phyloP scores from a whole-genome alignment of 2,888 invertebrate species.

The Tachina lurida region DNA sequence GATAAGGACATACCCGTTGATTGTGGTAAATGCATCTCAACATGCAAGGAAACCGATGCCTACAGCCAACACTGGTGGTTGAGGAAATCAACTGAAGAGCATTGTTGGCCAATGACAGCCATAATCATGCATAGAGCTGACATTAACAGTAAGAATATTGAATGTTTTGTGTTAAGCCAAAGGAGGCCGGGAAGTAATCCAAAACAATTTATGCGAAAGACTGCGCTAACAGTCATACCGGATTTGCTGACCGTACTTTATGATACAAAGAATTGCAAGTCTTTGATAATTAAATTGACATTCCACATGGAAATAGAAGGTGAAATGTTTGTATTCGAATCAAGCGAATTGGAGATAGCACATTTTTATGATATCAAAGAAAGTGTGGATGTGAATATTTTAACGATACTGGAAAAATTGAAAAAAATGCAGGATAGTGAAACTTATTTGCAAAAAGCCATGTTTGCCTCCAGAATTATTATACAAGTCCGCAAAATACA shows the following conservation, averaged over 20 bases:
- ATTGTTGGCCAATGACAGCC: constrained; percentile 46
- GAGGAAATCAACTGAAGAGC: constrained; percentile 34
- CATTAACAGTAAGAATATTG: constrained; percentile 73
- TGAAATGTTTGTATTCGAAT: constrained; percentile 72
- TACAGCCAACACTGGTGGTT: constrained; percentile 52
- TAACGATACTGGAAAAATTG: constrained; percentile 74
- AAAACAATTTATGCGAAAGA: constrained; percentile 73
- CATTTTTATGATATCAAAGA: constrained; percentile 74
- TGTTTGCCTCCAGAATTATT: no score
- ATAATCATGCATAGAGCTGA: constrained; percentile 56
- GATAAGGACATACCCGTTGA: constrained; percentile 55
- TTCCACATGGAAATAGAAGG: constrained; percentile 74
- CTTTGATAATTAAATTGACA: constrained; percentile 72
- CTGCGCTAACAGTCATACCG: constrained; percentile 74
- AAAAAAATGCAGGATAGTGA: constrained; percentile 28
- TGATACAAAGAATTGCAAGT: constrained; percentile 52
- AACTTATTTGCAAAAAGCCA: no score
- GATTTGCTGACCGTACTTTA: constrained; percentile 73
- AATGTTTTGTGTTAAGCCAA: constrained; percentile 75
- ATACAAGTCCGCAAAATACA: constrained; percentile 14
- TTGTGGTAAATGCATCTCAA: constrained; percentile 62
- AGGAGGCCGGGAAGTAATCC: constrained; percentile 69
- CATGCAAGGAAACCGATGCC: constrained; percentile 54
- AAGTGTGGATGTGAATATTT: constrained; percentile 76
- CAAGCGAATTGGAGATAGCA: constrained; percentile 70